Percentiles rank a stretch among this genome's conserved stretches.
phyloP scores from a whole-genome alignment of 1,140 invertebrate genomes.

The Harpegnathos saltator region DNA sequence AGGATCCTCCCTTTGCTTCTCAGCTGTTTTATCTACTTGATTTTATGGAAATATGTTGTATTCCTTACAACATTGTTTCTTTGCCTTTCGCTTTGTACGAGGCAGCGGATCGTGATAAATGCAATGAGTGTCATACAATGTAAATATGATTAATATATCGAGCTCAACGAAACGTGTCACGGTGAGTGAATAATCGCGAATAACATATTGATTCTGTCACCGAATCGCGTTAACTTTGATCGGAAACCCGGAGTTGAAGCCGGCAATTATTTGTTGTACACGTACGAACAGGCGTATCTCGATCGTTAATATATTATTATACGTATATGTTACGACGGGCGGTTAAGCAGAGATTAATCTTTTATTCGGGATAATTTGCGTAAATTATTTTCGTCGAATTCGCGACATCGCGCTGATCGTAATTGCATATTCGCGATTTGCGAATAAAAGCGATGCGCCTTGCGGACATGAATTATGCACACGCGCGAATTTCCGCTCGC shows the following conservation, averaged over 20 bases:
- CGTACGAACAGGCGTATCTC: background rate
- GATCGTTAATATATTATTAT: slow-evolving; percentile 7
- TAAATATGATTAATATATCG: background rate
- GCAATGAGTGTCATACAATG: background rate
- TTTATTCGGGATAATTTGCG: slow-evolving; percentile 25
- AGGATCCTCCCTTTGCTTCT: background rate
- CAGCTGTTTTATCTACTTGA: background rate
- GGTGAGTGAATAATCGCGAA: background rate
- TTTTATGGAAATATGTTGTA: background rate
- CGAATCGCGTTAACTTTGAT: slow-evolving; percentile 13
- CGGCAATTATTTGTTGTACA: background rate
- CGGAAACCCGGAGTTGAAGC: background rate
- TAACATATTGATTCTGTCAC: slow-evolving; percentile 3
- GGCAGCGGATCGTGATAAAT: background rate
- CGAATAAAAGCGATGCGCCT: slow-evolving; percentile 13
- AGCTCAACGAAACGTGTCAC: background rate
- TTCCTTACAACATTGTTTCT: background rate
- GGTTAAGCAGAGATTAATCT: slow-evolving; percentile 15
- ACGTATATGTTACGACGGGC: background rate
- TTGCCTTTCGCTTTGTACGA: too few relatives aligned
- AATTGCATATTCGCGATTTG: slow-evolving; percentile 7
- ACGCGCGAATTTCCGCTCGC: slow-evolving; percentile 21
- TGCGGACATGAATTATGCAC: slow-evolving; percentile 21
- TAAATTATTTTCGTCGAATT: slow-evolving; percentile 42
- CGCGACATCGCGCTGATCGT: background rate